These are phyloP conservation scores for Drosophila neotestacea DNA, from an alignment of 2,888 invertebrate species.

Conservation along the genomic window DNA sequence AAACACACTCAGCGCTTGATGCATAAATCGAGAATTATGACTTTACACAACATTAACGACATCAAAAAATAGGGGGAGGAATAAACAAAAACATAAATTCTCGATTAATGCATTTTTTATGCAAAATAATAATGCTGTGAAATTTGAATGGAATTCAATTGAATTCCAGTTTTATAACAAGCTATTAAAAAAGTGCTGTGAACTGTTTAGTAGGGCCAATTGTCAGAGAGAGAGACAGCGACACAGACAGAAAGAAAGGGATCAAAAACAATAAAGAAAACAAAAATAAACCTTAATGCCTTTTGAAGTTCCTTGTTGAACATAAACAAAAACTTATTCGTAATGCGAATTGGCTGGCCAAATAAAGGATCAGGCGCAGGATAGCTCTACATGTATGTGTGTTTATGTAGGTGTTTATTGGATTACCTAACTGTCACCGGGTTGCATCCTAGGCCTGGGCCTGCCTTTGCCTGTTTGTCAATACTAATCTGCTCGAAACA, in stretches of 20 bases:
- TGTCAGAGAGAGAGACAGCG: constrained; percentile 3
- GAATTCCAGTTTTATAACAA: constrained; percentile 27
- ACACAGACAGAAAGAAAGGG: not conserved
- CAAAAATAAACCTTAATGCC: constrained; percentile 21
- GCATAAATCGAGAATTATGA: constrained; percentile 63
- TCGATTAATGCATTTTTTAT: constrained; percentile 62
- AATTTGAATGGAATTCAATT: constrained; percentile 49
- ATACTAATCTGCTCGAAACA: constrained; percentile 72
- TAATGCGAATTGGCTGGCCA: constrained; percentile 38
- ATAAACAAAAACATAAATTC: constrained; percentile 59
- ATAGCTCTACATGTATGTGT: not conserved
- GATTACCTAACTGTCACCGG: constrained; percentile 65
- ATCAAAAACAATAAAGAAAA: constrained; percentile 17
- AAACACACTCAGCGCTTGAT: constrained; percentile 21
- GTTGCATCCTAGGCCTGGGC: constrained; percentile 31
- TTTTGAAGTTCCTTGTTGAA: constrained; percentile 38
- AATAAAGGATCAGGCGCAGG: constrained; percentile 35
- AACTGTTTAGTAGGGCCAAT: constrained; percentile 54
- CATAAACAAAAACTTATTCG: constrained; percentile 21
- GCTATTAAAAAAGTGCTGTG: constrained; percentile 28
- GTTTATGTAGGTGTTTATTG: constrained; percentile 64
- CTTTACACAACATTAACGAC: constrained; percentile 60
- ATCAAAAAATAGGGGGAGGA: not conserved
- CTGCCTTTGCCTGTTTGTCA: constrained; percentile 67
- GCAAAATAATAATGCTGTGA: constrained; percentile 49